A percentile compares a stretch with the other conserved stretches of the same genome.
Evolutionary conservation across 1,140 invertebrate genomes (phyloP).

Genomic region (Holotrichia oblita): DNA sequence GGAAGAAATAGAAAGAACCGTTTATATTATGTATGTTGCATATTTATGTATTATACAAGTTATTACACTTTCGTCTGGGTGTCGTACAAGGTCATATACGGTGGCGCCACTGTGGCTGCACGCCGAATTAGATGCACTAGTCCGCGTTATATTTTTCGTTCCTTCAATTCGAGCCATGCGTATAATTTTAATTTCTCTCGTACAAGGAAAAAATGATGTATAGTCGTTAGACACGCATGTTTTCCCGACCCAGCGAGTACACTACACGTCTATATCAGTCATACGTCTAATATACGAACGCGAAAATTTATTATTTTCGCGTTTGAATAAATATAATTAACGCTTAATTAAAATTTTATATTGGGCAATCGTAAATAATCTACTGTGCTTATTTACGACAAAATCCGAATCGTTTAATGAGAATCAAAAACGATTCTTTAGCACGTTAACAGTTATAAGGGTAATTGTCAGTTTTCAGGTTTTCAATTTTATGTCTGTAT

Average conservation of each 20-base stretch:
- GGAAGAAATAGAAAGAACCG: neutral
- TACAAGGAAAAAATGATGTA: conserved; percentile 18
- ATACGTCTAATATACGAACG: neutral
- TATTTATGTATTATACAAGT: neutral
- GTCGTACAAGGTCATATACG: conserved; percentile 47
- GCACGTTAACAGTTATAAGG: neutral
- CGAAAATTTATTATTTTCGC: conserved; percentile 36
- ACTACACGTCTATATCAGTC: neutral
- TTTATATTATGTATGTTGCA: too few relatives aligned
- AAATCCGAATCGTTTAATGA: neutral
- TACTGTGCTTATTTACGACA: neutral
- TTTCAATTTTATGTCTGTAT: too few relatives aligned
- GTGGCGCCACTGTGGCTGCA: conserved; percentile 54
- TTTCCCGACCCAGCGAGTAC: neutral
- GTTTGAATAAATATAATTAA: conserved; percentile 31
- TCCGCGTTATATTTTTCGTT: conserved; percentile 27
- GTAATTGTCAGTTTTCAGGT: too few relatives aligned
- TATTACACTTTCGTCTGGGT: conserved; percentile 45
- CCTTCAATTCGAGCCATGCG: conserved; percentile 20
- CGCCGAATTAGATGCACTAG: conserved; percentile 55
- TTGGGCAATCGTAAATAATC: conserved; percentile 22
- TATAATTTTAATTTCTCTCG: conserved; percentile 29
- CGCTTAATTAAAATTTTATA: conserved; percentile 27
- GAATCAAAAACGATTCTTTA: neutral
- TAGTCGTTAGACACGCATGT: conserved; percentile 26